Percentiles rank a stretch among this genome's conserved stretches.
Evolutionary conservation across 2,888 invertebrate species (phyloP).

Genomic region (Malthinus seriepunctatus): DNA sequence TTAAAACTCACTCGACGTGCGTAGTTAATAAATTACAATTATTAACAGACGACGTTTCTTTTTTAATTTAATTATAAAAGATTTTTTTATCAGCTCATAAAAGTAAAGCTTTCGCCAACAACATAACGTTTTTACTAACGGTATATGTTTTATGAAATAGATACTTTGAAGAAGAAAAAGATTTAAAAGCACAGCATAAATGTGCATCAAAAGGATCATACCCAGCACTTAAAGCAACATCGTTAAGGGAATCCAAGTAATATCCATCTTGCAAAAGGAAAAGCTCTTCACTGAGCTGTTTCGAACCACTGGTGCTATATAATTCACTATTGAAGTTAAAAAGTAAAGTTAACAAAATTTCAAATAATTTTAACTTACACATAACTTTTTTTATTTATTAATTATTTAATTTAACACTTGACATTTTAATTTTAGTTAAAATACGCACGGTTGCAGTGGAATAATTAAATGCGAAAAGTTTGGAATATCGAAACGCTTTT

Average conservation of each 20-base stretch:
- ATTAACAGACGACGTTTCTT: too few species aligned
- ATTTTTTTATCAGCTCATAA: too few species aligned
- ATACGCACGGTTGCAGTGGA: too few species aligned
- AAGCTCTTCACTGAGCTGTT: conserved; percentile 25
- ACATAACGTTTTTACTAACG: neutral
- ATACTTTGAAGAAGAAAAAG: neutral
- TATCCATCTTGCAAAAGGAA: conserved; percentile 31
- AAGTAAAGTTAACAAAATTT: conserved; percentile 23
- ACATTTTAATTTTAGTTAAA: conserved; percentile 5
- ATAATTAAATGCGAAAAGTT: too few species aligned
- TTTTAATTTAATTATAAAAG: too few species aligned
- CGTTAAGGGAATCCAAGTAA: conserved; percentile 34
- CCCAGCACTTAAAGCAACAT: conserved; percentile 33
- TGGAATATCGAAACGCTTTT: neutral
- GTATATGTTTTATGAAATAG: neutral
- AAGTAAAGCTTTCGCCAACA: too few species aligned
- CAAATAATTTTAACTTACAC: conserved; percentile 12
- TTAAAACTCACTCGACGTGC: too few species aligned
- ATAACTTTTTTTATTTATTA: conserved; percentile 10
- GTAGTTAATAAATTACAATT: too few species aligned
- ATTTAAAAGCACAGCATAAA: conserved; percentile 18
- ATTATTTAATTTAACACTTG: conserved; percentile 16
- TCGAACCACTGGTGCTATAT: conserved; percentile 15
- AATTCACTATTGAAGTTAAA: conserved; percentile 16
- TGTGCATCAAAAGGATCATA: conserved; percentile 30